Evolutionary conservation across 2,113 vertebrate species (phyloP).

Genomic region (Ageneiosus marmoratus): DNA sequence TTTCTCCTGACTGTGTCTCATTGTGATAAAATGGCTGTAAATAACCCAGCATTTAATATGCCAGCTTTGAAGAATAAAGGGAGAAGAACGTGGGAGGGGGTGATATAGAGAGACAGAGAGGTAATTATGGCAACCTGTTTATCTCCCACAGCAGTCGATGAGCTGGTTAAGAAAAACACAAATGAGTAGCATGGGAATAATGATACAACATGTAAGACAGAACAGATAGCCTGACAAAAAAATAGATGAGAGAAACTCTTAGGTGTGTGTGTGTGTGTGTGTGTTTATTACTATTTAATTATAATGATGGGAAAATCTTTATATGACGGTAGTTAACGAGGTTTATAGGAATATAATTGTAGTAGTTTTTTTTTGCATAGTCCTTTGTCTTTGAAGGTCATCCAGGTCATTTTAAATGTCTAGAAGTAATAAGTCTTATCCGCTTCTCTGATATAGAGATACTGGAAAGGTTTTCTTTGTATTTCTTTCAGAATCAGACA

Average conservation of each 20-base stretch:
- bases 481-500: conserved; percentile 75
- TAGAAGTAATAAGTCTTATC: background rate
- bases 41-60: conserved; percentile 56
- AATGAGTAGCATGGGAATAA: conserved; percentile 17
- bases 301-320: background rate
- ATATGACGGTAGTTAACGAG: background rate
- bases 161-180: conserved; percentile 37
- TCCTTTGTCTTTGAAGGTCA: background rate
- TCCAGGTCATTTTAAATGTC: background rate
- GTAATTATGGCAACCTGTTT: conserved; percentile 68
- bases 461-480: background rate
- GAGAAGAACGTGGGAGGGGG: conserved; percentile 35
- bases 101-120: conserved; percentile 38
- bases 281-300: background rate
- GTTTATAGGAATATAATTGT: background rate
- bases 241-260: background rate
- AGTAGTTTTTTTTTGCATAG: background rate
- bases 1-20: conserved; percentile 38
- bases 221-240: background rate
- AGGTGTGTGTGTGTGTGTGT: background rate
- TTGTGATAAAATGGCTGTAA: conserved; percentile 61
- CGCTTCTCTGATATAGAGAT: background rate
- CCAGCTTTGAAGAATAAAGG: conserved; percentile 56
- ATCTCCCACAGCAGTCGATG: conserved; percentile 62
- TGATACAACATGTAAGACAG: conserved; percentile 13